Evolutionary conservation across 2,113 vertebrate species (phyloP), one percentile per base, ranked within the genome.

Genomic region (Rhea americana): DNA sequence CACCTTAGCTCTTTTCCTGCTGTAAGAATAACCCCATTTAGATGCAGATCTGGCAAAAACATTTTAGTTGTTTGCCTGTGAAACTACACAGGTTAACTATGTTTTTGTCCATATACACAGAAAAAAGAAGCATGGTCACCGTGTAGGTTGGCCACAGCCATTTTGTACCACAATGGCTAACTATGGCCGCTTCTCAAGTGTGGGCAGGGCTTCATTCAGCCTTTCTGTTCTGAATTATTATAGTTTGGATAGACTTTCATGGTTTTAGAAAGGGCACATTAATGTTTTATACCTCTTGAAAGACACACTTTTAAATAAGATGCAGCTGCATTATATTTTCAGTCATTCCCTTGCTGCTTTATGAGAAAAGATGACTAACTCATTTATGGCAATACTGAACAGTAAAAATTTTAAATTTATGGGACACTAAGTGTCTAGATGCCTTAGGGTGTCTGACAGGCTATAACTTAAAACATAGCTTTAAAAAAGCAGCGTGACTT

Each of bases 321-420:
- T 88, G 80, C 93, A 94, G 94, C 91, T 94, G 93, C 61, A 19
- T 18, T 75, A 51, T 83, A 28, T 86, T 96, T 94, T 56, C 30
- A 41, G 56, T 32, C 4, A 4, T 53, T 93, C 45, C 82, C 67
- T 73, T 47, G 72, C 24, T 87, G 87, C 75, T 90, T 93, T 84
- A 90, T 83, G 68, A 93, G 85, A 85, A 95, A 87, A 92, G 91
- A 93, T 94, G 79, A 95, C 91, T 91, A 95, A 90, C 75, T 92
- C 85, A 92, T 92, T 92, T 93, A 91, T 0, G 0, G 87, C 67
- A 89, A 87, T 63, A 58, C 71, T 55, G 68, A 90, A 56, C 79
- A 65, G 72, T 67, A 92, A 75, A 83, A 94, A 83, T 61, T 85
- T 62, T 12, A 85, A 66, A 92, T 94, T 94, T 90, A 91, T 81